Conservation (phyloP, 2,113 vertebrate species). For the Pseudorasbora parva region DNA sequence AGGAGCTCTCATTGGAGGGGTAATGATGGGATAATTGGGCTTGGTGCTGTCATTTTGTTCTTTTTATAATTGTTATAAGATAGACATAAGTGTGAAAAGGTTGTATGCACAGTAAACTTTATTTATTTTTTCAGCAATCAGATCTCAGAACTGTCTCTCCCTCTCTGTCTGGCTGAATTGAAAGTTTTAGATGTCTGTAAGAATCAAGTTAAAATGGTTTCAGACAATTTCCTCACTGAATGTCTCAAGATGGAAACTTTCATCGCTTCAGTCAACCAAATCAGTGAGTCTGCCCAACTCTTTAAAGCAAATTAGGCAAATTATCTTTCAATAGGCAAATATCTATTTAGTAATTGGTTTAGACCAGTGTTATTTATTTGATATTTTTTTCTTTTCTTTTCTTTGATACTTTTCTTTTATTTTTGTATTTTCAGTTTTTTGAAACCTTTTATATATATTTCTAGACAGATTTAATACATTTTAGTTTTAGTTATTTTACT, state of each 20-base stretch:
- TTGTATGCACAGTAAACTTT: background rate
- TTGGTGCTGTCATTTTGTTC: background rate
- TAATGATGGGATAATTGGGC: constrained; percentile 57
- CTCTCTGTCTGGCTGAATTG: constrained; percentile 81
- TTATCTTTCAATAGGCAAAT: background rate
- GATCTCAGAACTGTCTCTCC: constrained; percentile 75
- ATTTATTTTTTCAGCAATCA: constrained; percentile 79
- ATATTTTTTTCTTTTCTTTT: too few relatives aligned
- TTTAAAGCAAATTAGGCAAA: background rate
- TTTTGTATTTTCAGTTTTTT: too few relatives aligned
- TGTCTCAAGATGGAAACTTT: constrained; percentile 88
- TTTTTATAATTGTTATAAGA: background rate
- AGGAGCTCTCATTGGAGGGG: constrained; percentile 91
- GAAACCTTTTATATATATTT: too few relatives aligned
- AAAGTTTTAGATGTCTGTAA: constrained; percentile 89
- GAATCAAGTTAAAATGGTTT: constrained; percentile 81
- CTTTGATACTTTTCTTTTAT: too few relatives aligned
- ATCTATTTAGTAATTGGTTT: background rate
- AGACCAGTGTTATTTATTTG: too few relatives aligned
- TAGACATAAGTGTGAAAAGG: background rate
- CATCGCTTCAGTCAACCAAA: constrained; percentile 83
- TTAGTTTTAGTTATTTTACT: too few relatives aligned
- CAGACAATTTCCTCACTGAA: constrained; percentile 76
- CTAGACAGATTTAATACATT: too few relatives aligned
- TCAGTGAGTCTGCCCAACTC: constrained; percentile 77